Evolutionary conservation across 2,888 invertebrate genomes (phyloP).

Genomic region (Sarcophaga subvicina): DNA sequence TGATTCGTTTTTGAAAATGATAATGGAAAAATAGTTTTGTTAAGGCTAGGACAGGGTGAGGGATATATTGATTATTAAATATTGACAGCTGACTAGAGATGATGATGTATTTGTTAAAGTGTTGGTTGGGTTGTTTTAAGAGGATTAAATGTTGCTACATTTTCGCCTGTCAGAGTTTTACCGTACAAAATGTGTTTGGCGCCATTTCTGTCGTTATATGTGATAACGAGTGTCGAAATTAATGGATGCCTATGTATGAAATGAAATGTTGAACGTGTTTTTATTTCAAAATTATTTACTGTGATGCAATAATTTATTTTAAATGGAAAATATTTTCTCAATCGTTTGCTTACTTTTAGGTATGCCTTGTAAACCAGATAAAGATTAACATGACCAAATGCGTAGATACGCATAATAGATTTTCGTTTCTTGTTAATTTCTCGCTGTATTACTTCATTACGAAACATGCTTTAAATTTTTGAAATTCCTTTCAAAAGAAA

Average conservation of each 20-base stretch:
- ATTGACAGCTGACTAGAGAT: constrained; percentile 10
- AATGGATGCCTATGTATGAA: not conserved
- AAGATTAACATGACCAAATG: too few relatives aligned
- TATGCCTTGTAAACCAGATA: too few relatives aligned
- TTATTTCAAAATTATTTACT: not conserved
- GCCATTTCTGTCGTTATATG: not conserved
- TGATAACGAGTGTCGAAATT: not conserved
- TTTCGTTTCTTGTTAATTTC: too few relatives aligned
- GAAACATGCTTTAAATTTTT: too few relatives aligned
- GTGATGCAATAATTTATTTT: not conserved
- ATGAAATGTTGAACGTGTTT: not conserved
- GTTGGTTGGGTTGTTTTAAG: constrained; percentile 9
- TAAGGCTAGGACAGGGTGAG: not conserved
- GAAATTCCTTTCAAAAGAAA: too few relatives aligned
- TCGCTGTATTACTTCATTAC: too few relatives aligned
- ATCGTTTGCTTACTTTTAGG: too few relatives aligned
- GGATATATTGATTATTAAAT: constrained; percentile 9
- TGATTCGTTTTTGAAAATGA: not conserved
- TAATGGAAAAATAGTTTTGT: not conserved
- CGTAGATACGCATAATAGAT: too few relatives aligned
- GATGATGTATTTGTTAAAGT: constrained; percentile 14
- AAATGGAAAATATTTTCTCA: not conserved
- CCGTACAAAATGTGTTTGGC: not conserved
- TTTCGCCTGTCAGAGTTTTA: not conserved
- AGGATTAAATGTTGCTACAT: constrained; percentile 18